Conservation (phyloP, 2,888 invertebrate genomes). For the Herminia tarsipennalis region DNA sequence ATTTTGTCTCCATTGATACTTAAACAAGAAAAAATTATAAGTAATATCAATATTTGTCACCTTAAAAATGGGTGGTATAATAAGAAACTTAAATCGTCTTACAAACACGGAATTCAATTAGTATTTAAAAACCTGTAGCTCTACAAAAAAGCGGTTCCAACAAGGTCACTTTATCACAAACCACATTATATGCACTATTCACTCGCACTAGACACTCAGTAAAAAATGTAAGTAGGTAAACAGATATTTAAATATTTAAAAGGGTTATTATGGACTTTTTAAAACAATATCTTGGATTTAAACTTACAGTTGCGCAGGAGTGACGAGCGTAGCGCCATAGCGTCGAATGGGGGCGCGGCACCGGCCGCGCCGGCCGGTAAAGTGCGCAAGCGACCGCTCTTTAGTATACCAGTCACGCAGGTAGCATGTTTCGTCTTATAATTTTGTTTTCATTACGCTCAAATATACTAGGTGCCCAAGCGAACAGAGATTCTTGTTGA, state of each 20-base stretch:
- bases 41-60: too few relatives aligned
- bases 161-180: conserved; percentile 2
- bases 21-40: too few relatives aligned
- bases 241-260: too few relatives aligned
- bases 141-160: background rate
- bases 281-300: background rate
- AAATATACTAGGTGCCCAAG: conserved; percentile 28
- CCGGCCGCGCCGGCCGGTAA: conserved; percentile 37
- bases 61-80: too few relatives aligned
- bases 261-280: background rate
- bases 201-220: background rate
- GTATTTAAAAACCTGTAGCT: conserved; percentile 1
- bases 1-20: too few relatives aligned
- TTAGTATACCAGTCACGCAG: conserved; percentile 71
- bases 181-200: background rate
- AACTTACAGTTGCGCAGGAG: conserved; percentile 78
- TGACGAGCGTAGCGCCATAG: conserved; percentile 76
- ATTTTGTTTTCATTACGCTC: conserved; percentile 45
- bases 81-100: too few relatives aligned
- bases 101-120: background rate
- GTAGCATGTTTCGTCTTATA: conserved; percentile 54
- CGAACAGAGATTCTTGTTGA: background rate
- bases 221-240: too few relatives aligned
- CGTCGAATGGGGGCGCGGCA: conserved; percentile 72
- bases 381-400: conserved; percentile 38